Evolutionary conservation across 2,113 vertebrate genomes (phyloP), one percentile per base, ranked within the genome.

Genomic region (Pseudorasbora parva): DNA sequence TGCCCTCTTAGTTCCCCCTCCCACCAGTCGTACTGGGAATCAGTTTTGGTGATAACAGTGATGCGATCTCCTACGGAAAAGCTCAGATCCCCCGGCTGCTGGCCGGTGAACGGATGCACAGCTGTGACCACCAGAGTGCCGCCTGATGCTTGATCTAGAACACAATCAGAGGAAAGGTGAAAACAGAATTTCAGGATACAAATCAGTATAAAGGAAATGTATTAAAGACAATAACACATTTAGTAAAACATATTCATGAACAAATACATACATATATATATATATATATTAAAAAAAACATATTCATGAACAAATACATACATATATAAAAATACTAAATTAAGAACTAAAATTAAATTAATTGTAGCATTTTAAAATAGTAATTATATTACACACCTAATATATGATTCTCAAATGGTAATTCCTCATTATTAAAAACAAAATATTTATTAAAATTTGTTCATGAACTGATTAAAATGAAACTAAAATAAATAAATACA

Each of bases 1-100:
- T 91, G 90, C 9, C 95, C 96, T 64, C 92, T 91, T 54, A 94
- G 83, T 23, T 82, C 93, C 60, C 98, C 98, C 91, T 99, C 98
- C 97, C 98, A 99, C 98, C 98, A 99, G 86, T 99, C 97, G 60
- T 97, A 97, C 88, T 98, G 94, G 0, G 96, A 97, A 37, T 95
- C 94, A 0, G 96, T 98, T 91, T 96, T 95, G 8, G 95, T 96
- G 78, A 93, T 85, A 68, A 99, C 94, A 1, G 91, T 96, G 91
- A 99, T 99, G 87, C 83, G 94, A 89, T 99, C 96, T 37, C 97
- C 98, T 2, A 91, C 92, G 75, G 89, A 87, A 86, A 99, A 98
- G 84, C 91, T 95, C 90, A 99, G 90, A 88, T 99, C 98, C 0
- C 98, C 97, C 0, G 96, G 95, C 86, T 98, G 96, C 27, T 97